Percentiles rank a stretch among this genome's conserved stretches.
These are phyloP conservation scores for Toxostoma redivivum DNA, from an alignment of 2,113 vertebrate genomes.

Conservation along the genomic window DNA sequence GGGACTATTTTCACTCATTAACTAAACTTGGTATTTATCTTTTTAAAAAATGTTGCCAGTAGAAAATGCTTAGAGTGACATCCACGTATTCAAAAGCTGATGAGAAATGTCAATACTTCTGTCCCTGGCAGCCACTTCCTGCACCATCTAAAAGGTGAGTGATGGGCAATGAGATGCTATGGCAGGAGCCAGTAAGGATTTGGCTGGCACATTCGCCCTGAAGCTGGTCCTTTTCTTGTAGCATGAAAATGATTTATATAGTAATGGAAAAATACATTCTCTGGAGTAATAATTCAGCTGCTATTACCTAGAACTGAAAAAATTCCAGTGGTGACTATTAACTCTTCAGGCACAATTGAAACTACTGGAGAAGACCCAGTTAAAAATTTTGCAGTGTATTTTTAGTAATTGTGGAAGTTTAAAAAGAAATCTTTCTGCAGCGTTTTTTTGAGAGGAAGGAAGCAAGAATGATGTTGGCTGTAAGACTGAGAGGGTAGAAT, in stretches of 20 bases:
- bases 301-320: not conserved
- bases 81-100: not conserved
- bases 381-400: not conserved
- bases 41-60: not conserved
- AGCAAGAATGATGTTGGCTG: not conserved
- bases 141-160: not conserved
- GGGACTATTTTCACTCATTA: not conserved
- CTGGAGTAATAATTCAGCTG: not conserved
- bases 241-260: not conserved
- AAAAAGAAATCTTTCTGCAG: not conserved
- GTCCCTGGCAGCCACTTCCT: not conserved
- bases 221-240: not conserved
- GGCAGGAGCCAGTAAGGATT: not conserved
- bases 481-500: not conserved
- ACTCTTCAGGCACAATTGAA: not conserved
- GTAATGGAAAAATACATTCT: not conserved
- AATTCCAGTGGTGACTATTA: not conserved
- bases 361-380: not conserved
- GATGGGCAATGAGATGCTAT: not conserved
- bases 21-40: rapidly evolving
- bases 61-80: not conserved
- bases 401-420: not conserved
- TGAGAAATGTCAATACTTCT: not conserved
- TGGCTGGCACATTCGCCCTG: not conserved
- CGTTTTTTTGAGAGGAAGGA: not conserved